Evolutionary conservation across 2,113 vertebrate genomes (phyloP), one percentile per base, ranked within the genome.

Genomic region (Pelmatolapia mariae): DNA sequence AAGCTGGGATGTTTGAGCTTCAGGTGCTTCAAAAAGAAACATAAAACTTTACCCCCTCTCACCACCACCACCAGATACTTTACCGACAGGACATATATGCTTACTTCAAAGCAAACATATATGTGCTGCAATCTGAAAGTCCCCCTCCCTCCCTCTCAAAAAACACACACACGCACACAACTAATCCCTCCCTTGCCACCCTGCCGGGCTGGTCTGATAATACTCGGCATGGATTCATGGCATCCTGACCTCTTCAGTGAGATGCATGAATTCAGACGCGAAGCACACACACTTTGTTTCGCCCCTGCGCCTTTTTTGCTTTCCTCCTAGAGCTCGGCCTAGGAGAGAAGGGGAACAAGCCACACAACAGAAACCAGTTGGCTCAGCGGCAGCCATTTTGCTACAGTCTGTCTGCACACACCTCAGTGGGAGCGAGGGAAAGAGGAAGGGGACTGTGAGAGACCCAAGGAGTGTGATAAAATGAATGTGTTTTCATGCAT

Each of bases 371-470:
- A 82, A 86, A 90, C 83, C 90, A 88, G 84, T 78, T 86, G 90
- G 89, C 86, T 91, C 91, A 83, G 86, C 85, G 82, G 94, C 93
- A 87, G 94, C 94, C 95, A 96, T 96, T 96, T 96, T 94, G 90
- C 94, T 94, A 92, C 91, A 92, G 87, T 91, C 87, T 93, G 90
- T 93, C 91, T 93, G 91, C 89, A 90, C 89, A 93, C 88, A 89
- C 90, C 82, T 82, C 82, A 87, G 84, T 82, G 83, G 61, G 83
- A 86, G 63, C 33, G 80, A 84, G 89, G 84, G 68, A 36, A 59
- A 63, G 43, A 73, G 71, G 50, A 81, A 83, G 80, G 76, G 19
- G 56, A 92, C 61, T 73, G 81, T 61, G 89, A 87, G 81, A 85
- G 76, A 73, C 76, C 29, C 80, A 59, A 53, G 79, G 83, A 24